phyloP scores from a whole-genome alignment of 2,888 invertebrate species.

The Rapana venosa region DNA sequence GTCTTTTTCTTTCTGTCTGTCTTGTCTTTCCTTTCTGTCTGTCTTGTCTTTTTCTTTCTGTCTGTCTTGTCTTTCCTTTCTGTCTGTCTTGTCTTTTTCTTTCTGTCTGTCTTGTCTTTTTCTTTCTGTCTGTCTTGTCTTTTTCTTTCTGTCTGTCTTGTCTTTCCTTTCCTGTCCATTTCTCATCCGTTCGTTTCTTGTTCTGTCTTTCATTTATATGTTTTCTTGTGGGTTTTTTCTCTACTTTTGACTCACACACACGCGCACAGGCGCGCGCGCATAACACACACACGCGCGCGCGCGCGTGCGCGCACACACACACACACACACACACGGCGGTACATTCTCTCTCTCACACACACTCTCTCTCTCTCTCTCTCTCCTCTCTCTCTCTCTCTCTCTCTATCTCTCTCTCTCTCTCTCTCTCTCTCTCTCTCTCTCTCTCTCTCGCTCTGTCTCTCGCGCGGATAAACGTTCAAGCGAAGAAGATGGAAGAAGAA shows the following conservation, averaged over 20 bases:
- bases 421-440: not conserved
- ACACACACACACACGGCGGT: too few species aligned
- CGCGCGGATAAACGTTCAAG: not conserved
- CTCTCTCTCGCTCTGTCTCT: constrained; percentile 22
- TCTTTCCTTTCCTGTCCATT: not conserved
- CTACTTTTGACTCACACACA: not conserved
- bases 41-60: too few species aligned
- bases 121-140: too few species aligned
- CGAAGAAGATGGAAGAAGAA: too few species aligned
- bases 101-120: too few species aligned
- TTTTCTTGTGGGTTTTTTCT: not conserved
- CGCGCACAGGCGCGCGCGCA: too few species aligned
- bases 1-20: too few species aligned
- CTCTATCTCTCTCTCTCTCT: not conserved
- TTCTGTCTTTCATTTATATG: not conserved
- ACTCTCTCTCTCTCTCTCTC: not conserved
- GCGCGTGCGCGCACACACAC: too few species aligned
- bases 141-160: not conserved
- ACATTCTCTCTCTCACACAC: not conserved
- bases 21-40: too few species aligned
- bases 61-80: too few species aligned
- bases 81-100: too few species aligned
- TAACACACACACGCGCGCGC: too few species aligned
- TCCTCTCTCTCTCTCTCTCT: not conserved
- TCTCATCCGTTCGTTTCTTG: not conserved